Base-by-base conservation (phyloP, 1,140 invertebrate genomes). In the Lasioglossum albipes region DNA sequence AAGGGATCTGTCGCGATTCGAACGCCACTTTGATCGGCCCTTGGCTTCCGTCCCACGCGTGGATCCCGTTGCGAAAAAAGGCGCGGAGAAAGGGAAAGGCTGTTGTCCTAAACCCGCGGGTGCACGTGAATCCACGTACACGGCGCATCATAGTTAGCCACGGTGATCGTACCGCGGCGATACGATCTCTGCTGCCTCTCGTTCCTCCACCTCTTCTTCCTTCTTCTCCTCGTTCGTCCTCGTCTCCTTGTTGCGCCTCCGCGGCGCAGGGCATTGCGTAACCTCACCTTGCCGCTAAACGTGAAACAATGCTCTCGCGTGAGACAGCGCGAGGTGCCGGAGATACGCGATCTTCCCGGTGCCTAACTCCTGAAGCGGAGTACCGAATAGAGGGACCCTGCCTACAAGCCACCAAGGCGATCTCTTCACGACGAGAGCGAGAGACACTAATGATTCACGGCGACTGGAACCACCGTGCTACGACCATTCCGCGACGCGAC, bases 241-340 rank as follows among this genome's bases (percentile, higher is more conserved):
- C 66, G 18, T 68, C n/a, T 45, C 42, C 66, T 68, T 68, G 49
- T 71, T 54, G 69, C 54, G 49, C 80, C 81, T 87, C 83, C 88
- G 83, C 72, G 42, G 54, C 57, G 1, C 49, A 10, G 65, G 64
- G 65, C 81, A 82, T 91, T 92, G 88, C 87, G 88, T 90, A 92
- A 92, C 80, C 82, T 89, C 88, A 90, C 89, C 89, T 91, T 90
- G 90, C 89, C 84, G 83, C 84, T 88, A 90, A 89, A 88, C 84
- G 85, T 83, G 84, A 91, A 89, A 90, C 90, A 91, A 91, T 90
- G 81, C 87, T 88, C 85, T 87, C 86, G 89, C 85, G 87, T 87
- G 89, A 90, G 85, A 87, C 88, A 87, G 71, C 75, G 87, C 84
- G 85, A 84, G 82, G 78, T 88, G 80, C 22, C 68, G 76, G 73